Conservation (phyloP, 2,113 vertebrate species). For the Aptenodytes forsteri region DNA sequence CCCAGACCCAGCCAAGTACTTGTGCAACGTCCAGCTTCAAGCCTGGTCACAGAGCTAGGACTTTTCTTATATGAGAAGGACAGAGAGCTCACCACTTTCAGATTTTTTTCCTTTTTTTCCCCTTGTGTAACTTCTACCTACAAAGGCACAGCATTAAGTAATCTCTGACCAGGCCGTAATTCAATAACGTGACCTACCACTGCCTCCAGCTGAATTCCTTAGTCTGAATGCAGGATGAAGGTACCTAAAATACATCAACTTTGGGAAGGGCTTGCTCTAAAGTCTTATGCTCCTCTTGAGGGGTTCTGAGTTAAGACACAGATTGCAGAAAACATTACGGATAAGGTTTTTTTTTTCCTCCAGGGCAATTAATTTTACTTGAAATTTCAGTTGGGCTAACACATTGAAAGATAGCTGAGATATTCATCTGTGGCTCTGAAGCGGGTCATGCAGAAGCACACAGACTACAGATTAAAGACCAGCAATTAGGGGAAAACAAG, state of each 20-base stretch:
- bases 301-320: background rate
- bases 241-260: background rate
- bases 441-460: background rate
- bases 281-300: background rate
- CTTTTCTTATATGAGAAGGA: background rate
- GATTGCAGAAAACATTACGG: background rate
- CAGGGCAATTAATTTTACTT: background rate
- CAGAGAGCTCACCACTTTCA: background rate
- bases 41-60: background rate
- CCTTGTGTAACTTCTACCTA: background rate
- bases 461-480: background rate
- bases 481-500: accelerated
- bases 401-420: background rate
- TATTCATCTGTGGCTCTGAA: background rate
- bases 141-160: background rate
- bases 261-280: background rate
- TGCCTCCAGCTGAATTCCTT: background rate
- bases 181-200: background rate
- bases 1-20: background rate
- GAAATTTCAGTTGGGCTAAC: background rate
- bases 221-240: background rate
- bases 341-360: background rate
- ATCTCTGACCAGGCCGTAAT: background rate
- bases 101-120: background rate
- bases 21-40: background rate